Conservation (phyloP, 2,888 invertebrate species). For the Trissolcus japonicus region DNA sequence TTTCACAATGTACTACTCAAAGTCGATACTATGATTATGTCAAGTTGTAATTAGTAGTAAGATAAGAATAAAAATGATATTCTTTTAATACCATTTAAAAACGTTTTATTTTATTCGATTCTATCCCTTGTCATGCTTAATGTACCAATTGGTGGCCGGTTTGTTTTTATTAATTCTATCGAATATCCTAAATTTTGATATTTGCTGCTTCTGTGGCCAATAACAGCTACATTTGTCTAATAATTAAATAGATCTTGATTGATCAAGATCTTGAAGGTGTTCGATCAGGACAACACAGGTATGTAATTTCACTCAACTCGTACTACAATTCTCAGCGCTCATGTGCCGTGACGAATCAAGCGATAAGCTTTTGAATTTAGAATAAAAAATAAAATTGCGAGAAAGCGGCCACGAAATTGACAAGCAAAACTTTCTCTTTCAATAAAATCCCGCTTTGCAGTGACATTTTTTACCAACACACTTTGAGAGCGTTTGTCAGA, state of each 20-base stretch:
- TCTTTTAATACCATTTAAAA: constrained; percentile 21
- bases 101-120: background rate
- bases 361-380: constrained; percentile 39
- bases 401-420: constrained; percentile 45
- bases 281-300: constrained; percentile 6
- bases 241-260: no score
- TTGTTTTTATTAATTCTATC: no score
- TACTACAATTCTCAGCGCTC: no score
- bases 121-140: no score
- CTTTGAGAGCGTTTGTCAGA: constrained; percentile 12
- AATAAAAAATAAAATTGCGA: constrained; percentile 30
- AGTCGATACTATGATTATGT: background rate
- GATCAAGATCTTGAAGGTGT: no score
- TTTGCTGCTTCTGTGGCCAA: no score
- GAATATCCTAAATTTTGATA: no score
- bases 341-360: constrained; percentile 21
- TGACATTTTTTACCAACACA: constrained; percentile 42
- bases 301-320: constrained; percentile 37
- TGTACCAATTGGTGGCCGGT: no score
- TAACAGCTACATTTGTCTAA: no score
- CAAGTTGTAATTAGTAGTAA: background rate
- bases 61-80: constrained; percentile 16
- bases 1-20: background rate
- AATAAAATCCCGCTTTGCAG: constrained; percentile 43
- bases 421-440: constrained; percentile 44